Base-by-base conservation (phyloP, 2,797 vertebrate species). In the Sebastes melanostomus region DNA sequence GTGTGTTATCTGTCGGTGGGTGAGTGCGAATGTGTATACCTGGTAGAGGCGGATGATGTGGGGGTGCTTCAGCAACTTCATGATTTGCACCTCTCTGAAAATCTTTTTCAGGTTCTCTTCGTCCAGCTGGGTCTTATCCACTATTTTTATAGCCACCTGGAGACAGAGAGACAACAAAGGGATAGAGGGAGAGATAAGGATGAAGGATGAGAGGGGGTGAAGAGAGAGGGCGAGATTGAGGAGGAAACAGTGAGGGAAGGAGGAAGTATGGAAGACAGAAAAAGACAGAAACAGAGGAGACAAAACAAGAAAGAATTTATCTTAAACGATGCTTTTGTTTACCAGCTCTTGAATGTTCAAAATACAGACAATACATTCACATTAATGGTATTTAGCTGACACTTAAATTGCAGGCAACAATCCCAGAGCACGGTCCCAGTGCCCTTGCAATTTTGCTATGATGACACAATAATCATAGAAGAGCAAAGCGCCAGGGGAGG, bases 41-140 rank as follows among this genome's bases (percentile, higher is more conserved):
- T 99, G 98, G 92, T 98, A 99, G 16, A 99, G 95, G 85, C 98
- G 96, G 92, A 99, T 99, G 93, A 99, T 99, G 81, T 99, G 98
- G 0, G 98, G 98, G 89, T 99, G 98, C 91, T 97, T 97, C 81
- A 99, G 95, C 97, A 99, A 96, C 96, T 99, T 99, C 98, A 99
- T 99, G 87, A 99, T 98, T 94, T 99, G 98, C 78, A 99, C 98
- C 90, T 99, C 98, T 86, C 98, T 95, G 92, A 99, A 99, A 83
- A 99, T 99, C 95, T 99, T 99, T 95, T 99, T 99, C 88, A 99
- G 95, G 91, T 99, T 99, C 93, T 99, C 98, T 27, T 99, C 98
- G 22, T 99, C 98, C 92, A 99, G 93, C 95, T 99, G 98, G 4
- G 97, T 98, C 94, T 99, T 99, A 86, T 99, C 98, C 76, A 99